Evolutionary conservation across 2,113 vertebrate genomes (phyloP), one percentile per base, ranked within the genome.

Genomic region (Nothobranchius kuhntae): DNA sequence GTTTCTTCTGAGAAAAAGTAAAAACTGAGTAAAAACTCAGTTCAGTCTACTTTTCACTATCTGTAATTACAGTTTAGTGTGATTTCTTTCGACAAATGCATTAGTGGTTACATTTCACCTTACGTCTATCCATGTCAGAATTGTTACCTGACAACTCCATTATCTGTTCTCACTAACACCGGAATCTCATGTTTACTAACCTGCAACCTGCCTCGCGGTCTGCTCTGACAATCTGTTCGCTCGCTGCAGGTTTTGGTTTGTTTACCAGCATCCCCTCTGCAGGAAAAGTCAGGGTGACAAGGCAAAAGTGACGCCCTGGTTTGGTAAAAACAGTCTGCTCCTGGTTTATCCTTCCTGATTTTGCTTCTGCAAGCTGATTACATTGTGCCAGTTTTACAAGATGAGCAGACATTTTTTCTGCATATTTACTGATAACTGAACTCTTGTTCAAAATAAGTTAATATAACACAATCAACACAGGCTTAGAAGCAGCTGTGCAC

Each of bases 31-130:
- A 21, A 21, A 21, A 40, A 12, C 9, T 40, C 68, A 57, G 57
- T 52, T 51, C 10, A 53, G 62, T 63, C 38, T 53, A 4, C 5
- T 21, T 51, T 68, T 45, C 63, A 61, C 68, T 38, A 13, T 60
- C 66, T 62, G 40, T 68, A 62, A 50, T 82, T 58, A 61, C 58
- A 73, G 45, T 57, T 59, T 2, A 66, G 36, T 36, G 52, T 60
- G 24, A 75, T 77, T 81, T 68, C 51, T 45, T 48, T 42, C 51
- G 26, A 6, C 21, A 14, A 38, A 50, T 24, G 9, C 12, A 35
- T 6, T 57, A 40, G 54, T 48, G 42, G 58, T 84, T 71, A 65
- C 9, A 66, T 84, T 83, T 83, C 68, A 70, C 52, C 9, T 24
- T 3, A 53, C 45, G 40, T 75, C 53, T 61, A 1, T 58, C 64